A percentile compares a stretch with the other conserved stretches of the same genome.
Conservation (phyloP, 1,140 invertebrate species). For the Eriosoma lanigerum region DNA sequence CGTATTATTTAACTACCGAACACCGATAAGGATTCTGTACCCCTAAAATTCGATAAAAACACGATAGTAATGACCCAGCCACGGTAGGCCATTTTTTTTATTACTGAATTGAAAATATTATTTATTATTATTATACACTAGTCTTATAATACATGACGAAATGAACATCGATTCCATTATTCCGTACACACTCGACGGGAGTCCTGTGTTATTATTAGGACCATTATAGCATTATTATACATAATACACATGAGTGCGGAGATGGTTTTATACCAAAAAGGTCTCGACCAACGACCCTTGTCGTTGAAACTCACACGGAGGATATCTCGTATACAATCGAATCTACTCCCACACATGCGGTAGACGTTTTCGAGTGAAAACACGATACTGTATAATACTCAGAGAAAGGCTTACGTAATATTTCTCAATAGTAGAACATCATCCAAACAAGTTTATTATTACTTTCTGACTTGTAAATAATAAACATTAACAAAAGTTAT, state of each 20-base stretch:
- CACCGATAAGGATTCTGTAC: not conserved
- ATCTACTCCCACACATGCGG: not conserved
- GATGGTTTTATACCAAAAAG: not conserved
- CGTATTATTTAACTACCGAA: not conserved
- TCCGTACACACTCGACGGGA: not conserved
- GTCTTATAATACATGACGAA: not conserved
- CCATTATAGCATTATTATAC: not conserved
- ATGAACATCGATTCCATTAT: no score
- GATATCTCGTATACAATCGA: not conserved
- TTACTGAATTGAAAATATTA: not conserved
- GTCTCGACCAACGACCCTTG: conserved; percentile 12
- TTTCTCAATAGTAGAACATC: not conserved
- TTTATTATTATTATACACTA: not conserved
- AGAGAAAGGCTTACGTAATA: conserved; percentile 9
- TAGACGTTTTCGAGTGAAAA: not conserved
- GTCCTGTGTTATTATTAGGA: conserved; percentile 22
- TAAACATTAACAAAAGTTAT: not conserved
- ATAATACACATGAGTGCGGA: not conserved
- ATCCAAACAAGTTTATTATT: not conserved
- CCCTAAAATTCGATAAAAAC: not conserved
- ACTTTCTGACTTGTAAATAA: conserved; percentile 4
- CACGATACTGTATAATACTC: not conserved
- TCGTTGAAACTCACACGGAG: no score
- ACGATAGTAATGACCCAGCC: not conserved
- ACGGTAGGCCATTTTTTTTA: not conserved